These are phyloP conservation scores for Tenthredo scrophulariae DNA, from an alignment of 2,888 invertebrate genomes.

Conservation along the genomic window DNA sequence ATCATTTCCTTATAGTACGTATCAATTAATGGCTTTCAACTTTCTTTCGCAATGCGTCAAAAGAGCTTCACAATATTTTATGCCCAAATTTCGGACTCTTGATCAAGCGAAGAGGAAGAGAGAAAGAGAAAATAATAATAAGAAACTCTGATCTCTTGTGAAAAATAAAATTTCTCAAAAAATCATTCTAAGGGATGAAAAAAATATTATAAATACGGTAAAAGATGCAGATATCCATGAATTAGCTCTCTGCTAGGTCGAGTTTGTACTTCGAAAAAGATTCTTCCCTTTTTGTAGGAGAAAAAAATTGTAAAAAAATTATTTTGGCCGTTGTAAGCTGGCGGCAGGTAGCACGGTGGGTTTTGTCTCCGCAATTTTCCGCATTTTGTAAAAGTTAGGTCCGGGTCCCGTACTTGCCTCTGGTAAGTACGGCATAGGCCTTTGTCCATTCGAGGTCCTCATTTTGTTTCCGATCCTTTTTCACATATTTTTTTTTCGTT, in stretches of 20 bases:
- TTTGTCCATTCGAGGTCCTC: conserved; percentile 39
- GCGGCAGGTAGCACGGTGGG: neutral
- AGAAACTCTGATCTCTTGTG: neutral
- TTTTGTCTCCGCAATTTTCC: conserved; percentile 36
- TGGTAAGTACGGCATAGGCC: neutral
- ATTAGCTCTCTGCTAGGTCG: neutral
- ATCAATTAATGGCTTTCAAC: neutral
- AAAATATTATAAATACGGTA: neutral
- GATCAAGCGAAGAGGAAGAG: neutral
- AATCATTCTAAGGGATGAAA: neutral
- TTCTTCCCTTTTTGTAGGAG: neutral
- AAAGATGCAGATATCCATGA: neutral
- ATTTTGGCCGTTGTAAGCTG: neutral
- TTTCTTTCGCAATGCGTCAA: neutral
- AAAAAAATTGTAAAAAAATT: neutral
- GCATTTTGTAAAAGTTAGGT: neutral
- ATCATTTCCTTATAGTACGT: conserved; percentile 11
- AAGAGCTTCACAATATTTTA: neutral
- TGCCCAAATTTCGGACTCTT: neutral
- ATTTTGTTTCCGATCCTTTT: conserved; percentile 29
- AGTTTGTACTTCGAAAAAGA: neutral
- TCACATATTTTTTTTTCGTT: neutral
- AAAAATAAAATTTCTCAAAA: neutral
- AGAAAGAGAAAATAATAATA: neutral
- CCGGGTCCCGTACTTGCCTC: neutral